Percentiles rank a stretch among this genome's conserved stretches.
These are phyloP conservation scores for Sturmia bella DNA, from an alignment of 2,888 invertebrate genomes.

Conservation along the genomic window DNA sequence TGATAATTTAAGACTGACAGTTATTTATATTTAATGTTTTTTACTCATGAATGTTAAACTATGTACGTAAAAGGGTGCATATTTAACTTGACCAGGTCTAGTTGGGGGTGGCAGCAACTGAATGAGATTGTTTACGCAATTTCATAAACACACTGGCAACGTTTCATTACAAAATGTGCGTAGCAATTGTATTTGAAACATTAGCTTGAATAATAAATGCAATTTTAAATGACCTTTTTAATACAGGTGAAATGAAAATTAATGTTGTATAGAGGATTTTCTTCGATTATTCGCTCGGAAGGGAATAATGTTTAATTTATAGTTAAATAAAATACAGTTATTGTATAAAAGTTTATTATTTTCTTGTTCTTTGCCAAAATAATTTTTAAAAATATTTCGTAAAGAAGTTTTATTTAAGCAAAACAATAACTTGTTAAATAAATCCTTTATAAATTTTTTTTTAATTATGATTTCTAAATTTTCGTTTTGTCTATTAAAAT, in stretches of 20 bases:
- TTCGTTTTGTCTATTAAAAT: too few species aligned
- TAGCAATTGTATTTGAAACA: conserved; percentile 47
- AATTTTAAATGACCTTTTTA: conserved; percentile 75
- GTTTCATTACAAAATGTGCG: conserved; percentile 37
- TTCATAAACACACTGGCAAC: conserved; percentile 12
- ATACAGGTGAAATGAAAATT: conserved; percentile 35
- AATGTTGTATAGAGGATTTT: neutral
- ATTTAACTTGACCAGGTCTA: conserved; percentile 6
- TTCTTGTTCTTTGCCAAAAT: too few species aligned
- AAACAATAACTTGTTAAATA: too few species aligned
- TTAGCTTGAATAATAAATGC: conserved; percentile 76
- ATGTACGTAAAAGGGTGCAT: conserved; percentile 45
- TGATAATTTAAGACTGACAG: conserved; percentile 62
- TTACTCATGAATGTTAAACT: conserved; percentile 10
- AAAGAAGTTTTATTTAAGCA: too few species aligned
- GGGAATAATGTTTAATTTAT: too few species aligned
- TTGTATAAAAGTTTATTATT: too few species aligned
- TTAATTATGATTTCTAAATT: too few species aligned
- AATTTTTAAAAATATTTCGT: too few species aligned
- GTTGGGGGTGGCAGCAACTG: neutral
- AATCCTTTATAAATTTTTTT: too few species aligned
- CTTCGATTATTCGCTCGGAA: neutral
- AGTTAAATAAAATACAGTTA: too few species aligned
- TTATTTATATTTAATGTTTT: conserved; percentile 44
- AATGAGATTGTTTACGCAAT: conserved; percentile 20